phyloP scores from a whole-genome alignment of 2,888 invertebrate genomes.

The Cryptocheilus praepositus region DNA sequence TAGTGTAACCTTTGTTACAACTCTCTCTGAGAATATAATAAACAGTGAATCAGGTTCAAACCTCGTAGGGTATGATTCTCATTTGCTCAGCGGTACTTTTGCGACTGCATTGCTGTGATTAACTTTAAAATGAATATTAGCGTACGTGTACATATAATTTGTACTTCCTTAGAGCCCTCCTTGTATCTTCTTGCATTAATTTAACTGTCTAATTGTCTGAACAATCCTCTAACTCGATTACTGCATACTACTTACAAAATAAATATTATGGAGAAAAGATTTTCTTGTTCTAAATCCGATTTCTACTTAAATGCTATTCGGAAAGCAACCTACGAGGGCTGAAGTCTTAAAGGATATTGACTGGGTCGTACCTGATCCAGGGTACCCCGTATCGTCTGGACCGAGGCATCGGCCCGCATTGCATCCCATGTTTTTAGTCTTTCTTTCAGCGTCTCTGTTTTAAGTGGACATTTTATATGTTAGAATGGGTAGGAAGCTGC shows the following conservation, averaged over 20 bases:
- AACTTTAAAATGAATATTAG: slow-evolving; percentile 27
- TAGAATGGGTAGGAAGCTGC: slow-evolving; percentile 69
- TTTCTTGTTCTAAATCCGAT: slow-evolving; percentile 27
- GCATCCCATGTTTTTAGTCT: slow-evolving; percentile 74
- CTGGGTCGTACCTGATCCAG: slow-evolving; percentile 74
- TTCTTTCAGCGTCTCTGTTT: slow-evolving; percentile 73
- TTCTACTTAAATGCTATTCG: slow-evolving; percentile 48
- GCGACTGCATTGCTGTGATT: slow-evolving; percentile 5
- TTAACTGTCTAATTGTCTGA: slow-evolving; percentile 6
- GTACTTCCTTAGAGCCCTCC: slow-evolving; percentile 37
- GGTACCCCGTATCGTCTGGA: slow-evolving; percentile 73
- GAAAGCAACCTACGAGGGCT: slow-evolving; percentile 65
- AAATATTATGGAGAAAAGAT: slow-evolving; percentile 28
- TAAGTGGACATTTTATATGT: slow-evolving; percentile 73
- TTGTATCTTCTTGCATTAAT: slow-evolving; percentile 23
- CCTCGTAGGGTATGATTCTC: slow-evolving; percentile 44
- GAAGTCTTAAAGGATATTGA: slow-evolving; percentile 70
- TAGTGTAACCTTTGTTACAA: slow-evolving; percentile 36
- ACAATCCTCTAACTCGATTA: slow-evolving; percentile 33
- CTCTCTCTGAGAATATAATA: slow-evolving; percentile 33
- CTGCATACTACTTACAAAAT: slow-evolving; percentile 43
- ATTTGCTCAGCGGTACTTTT: not conserved
- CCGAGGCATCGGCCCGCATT: slow-evolving; percentile 73
- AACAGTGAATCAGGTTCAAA: slow-evolving; percentile 47
- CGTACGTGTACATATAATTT: slow-evolving; percentile 31